Base-by-base conservation (phyloP, 2,797 vertebrate species). In the Lepus townsendii region DNA sequence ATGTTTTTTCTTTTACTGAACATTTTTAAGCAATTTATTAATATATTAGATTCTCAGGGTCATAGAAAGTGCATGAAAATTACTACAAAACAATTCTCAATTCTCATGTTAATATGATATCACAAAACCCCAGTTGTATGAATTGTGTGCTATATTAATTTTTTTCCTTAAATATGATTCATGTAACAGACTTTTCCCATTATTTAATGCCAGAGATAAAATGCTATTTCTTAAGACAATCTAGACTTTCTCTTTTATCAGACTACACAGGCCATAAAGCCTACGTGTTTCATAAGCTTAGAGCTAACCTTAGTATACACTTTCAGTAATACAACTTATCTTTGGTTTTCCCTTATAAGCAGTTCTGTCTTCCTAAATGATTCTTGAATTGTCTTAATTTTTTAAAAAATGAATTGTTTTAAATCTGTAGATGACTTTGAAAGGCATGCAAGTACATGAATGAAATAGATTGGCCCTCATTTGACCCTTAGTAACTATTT, bases 401-500 rank as follows among this genome's bases (percentile, higher is more conserved):
- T 60, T 47, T 50, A 42, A 94, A 42, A 79, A 54, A 2, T 82
- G 27, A 12, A 78, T 52, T 57, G 14, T 57, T 75, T 79, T 16
- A 91, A 60, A 82, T 69, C 5, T 35, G 4, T 83, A 79, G 68
- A 20, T 19, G 57, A 35, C 7, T 83, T 93, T 66, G 75, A 83
- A 91, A 69, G 11, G 16, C 68, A 30, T 35, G 24, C 19, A 79
- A 24, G 5, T 17, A 69, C 26, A 62, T 38, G 19, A 91, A 63
- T 86, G 30, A 89, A 87, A 75, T 57, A 91, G 16, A 27, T 85
- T 52, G 8, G 77, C 88, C 60, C 3, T 88, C 16, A 83, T 86
- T 32, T 86, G 66, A 75, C 13, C 3, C 2, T 86, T 78, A 75
- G 19, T 84, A 38, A 90, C 73, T 68, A 52, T 80, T 88, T 57